Evolutionary conservation across 2,888 invertebrate genomes (phyloP), one percentile per base, ranked within the genome.

Genomic region (Drosophila subquinaria): DNA sequence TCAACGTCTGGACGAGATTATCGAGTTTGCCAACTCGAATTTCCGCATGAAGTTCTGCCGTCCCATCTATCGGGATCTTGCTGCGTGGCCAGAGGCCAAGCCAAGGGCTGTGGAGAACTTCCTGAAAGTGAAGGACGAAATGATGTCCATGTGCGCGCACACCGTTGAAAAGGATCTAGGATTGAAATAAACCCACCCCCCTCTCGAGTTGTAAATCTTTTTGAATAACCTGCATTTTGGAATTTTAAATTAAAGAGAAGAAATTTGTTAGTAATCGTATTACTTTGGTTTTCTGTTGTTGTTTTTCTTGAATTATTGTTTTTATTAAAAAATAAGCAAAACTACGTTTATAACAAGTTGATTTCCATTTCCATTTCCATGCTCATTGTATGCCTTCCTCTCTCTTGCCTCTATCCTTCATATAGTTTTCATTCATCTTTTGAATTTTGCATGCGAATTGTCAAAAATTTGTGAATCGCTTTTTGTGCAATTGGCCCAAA

Each of bases 41-140:
- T 98, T 98, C 38, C 95, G 98, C 61, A 97, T 98, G 97, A 98
- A 98, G 92, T 98, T 95, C 93, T 96, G 97, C 2, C 94, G 97
- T 36, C 98, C 98, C 3, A 94, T 98, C 52, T 98, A 97, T 93
- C 95, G 97, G 71, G 97, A 97, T 90, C 93, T 98, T 66, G 96
- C 95, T 81, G 94, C 93, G 0, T 98, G 98, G 98, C 95, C 96
- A 70, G 95, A 94, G 23, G 94, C 95, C 0, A 94, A 96, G 70
- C 93, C 94, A 1, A 92, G 90, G 72, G 96, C 97, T 0, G 94
- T 97, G 51, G 94, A 95, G 33, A 96, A 96, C 86, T 98, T 96
- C 93, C 91, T 95, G 47, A 93, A 94, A 47, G 95, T 96, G 76
- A 95, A 95, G 87, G 93, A 94, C 51, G 94, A 95, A 89, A 97